These are phyloP conservation scores for Drosophila watanabei DNA, from an alignment of 1,140 invertebrate species.

Conservation along the genomic window DNA sequence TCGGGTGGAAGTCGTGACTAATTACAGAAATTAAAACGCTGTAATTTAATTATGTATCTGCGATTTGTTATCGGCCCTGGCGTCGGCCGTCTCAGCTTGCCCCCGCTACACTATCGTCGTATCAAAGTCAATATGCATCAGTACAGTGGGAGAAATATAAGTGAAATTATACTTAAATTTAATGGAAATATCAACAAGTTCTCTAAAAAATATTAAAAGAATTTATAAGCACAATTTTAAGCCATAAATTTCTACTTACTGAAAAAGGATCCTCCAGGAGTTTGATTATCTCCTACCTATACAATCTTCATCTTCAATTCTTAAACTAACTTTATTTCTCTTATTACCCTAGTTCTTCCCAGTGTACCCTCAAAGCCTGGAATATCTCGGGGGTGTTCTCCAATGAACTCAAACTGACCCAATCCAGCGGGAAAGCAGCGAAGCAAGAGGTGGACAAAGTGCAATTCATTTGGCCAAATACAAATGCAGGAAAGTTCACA, in stretches of 20 bases:
- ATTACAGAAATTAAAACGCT: constrained; percentile 86
- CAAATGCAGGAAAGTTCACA: constrained; percentile 52
- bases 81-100: constrained; percentile 26
- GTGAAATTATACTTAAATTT: neutral
- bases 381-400: constrained; percentile 11
- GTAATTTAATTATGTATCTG: constrained; percentile 86
- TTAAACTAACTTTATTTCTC: too few relatives aligned
- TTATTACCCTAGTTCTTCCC: neutral
- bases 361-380: neutral
- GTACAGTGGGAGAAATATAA: constrained; percentile 2
- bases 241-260: too few relatives aligned
- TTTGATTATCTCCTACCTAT: too few relatives aligned
- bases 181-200: too few relatives aligned
- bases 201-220: too few relatives aligned
- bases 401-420: constrained; percentile 35
- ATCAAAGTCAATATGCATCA: constrained; percentile 58
- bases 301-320: too few relatives aligned
- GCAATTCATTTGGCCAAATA: constrained; percentile 57
- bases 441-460: constrained; percentile 49
- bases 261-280: too few relatives aligned
- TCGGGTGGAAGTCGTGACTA: constrained; percentile 81
- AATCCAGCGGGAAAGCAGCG: constrained; percentile 24
- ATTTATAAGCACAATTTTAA: too few relatives aligned
- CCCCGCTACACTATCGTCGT: constrained; percentile 42
- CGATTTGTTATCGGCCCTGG: constrained; percentile 80